Percentiles rank a stretch among this genome's conserved stretches.
phyloP scores from a whole-genome alignment of 2,797 vertebrate genomes.

The Gymnoscopelus microlampas region DNA sequence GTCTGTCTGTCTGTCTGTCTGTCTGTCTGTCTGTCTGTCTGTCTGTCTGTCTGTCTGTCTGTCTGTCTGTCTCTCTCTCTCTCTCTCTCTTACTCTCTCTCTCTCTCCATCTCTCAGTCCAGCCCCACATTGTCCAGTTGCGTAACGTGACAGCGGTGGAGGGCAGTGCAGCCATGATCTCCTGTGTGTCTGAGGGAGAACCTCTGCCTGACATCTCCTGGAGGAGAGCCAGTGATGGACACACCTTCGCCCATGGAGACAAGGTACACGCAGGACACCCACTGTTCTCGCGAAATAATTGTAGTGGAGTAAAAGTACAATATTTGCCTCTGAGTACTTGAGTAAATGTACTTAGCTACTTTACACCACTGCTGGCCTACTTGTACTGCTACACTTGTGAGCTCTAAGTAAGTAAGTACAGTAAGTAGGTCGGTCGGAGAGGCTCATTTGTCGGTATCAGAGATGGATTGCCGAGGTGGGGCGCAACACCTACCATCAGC shows the following conservation, averaged over 20 bases:
- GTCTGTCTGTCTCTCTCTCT: conserved; percentile 14
- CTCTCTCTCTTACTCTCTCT: conserved; percentile 14
- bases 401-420: too few species aligned
- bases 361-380: too few species aligned
- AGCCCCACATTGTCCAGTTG: conserved; percentile 96
- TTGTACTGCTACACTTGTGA: too few species aligned
- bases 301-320: too few species aligned
- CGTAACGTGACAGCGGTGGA: conserved; percentile 94
- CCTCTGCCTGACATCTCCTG: conserved; percentile 95
- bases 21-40: not conserved
- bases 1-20: not conserved
- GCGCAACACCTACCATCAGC: too few species aligned
- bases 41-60: not conserved
- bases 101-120: conserved; percentile 86
- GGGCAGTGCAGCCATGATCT: conserved; percentile 90
- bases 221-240: conserved; percentile 90
- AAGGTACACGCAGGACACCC: conserved; percentile 88
- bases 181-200: conserved; percentile 95
- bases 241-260: conserved; percentile 89
- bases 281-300: too few species aligned
- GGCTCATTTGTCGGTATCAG: too few species aligned
- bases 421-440: too few species aligned
- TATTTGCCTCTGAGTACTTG: too few species aligned
- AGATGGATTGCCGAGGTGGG: too few species aligned
- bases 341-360: too few species aligned